Percentiles rank a stretch among this genome's conserved stretches.
These are phyloP conservation scores for Mesorhabditis spiculigera DNA, from an alignment of 2,888 invertebrate genomes.

Conservation along the genomic window DNA sequence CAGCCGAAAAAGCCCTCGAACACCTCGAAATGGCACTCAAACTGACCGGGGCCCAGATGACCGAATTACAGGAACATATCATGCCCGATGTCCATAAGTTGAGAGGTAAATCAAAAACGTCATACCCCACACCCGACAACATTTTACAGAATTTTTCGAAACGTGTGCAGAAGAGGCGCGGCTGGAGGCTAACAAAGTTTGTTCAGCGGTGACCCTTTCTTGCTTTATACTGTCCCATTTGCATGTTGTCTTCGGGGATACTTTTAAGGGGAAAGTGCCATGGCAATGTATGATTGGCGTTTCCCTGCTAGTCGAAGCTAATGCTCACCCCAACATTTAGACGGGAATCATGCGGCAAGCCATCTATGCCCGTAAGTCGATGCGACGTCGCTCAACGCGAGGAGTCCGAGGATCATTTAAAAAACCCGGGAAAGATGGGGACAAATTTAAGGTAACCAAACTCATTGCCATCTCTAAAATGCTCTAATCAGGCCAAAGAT, in stretches of 20 bases:
- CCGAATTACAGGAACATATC: conserved; percentile 60
- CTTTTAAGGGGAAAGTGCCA: background rate
- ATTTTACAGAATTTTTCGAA: conserved; percentile 62
- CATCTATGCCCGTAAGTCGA: conserved; percentile 37
- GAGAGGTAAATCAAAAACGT: conserved; percentile 55
- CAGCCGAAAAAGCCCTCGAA: conserved; percentile 57
- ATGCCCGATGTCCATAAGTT: conserved; percentile 62
- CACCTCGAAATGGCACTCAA: conserved; percentile 60
- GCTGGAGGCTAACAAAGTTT: conserved; percentile 59
- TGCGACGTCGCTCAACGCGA: conserved; percentile 4
- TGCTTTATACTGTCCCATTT: conserved; percentile 40
- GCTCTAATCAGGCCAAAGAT: background rate
- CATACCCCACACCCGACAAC: background rate
- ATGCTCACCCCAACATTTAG: background rate
- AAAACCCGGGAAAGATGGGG: background rate
- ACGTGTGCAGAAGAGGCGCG: conserved; percentile 61
- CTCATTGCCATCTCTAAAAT: background rate
- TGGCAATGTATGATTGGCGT: background rate
- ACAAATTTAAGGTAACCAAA: background rate
- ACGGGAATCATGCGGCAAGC: conserved; percentile 39
- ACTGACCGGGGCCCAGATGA: conserved; percentile 55
- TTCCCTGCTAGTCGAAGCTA: too few relatives aligned
- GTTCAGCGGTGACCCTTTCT: conserved; percentile 51
- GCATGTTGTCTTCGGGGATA: conserved; percentile 56
- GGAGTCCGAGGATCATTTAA: background rate